Conservation (phyloP, 2,797 vertebrate species). For the Avahi laniger region DNA sequence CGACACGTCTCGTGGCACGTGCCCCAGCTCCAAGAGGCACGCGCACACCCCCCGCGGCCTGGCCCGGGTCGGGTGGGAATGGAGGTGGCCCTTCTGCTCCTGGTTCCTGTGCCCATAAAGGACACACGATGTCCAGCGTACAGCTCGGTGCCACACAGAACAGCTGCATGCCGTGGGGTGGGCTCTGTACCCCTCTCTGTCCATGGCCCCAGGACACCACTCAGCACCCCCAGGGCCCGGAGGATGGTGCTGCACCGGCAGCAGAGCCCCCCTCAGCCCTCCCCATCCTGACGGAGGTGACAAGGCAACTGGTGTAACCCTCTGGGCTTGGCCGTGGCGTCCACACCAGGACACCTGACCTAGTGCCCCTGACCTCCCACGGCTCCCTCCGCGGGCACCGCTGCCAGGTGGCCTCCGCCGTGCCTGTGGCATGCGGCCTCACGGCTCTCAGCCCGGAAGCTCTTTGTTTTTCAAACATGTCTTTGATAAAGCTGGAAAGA, state of each 20-base stretch:
- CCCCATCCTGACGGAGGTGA: conserved; percentile 72
- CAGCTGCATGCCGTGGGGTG: rapidly evolving
- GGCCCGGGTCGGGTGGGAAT: not conserved
- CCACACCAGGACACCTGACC: rapidly evolving
- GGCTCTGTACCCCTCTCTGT: not conserved
- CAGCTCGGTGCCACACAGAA: not conserved
- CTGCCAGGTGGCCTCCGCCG: no score
- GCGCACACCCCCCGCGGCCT: not conserved
- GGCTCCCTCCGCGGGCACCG: not conserved
- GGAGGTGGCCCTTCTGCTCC: not conserved
- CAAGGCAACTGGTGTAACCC: conserved; percentile 56
- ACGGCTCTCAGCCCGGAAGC: conserved; percentile 5
- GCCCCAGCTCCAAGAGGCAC: not conserved
- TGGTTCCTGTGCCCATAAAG: not conserved
- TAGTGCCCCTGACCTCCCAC: not conserved
- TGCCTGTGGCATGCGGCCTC: not conserved
- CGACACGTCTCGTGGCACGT: not conserved
- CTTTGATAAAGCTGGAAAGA: conserved; percentile 61
- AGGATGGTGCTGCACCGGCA: rapidly evolving
- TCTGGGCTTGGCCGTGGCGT: not conserved
- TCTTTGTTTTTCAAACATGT: conserved; percentile 42
- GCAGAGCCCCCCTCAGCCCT: not conserved
- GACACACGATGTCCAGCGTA: not conserved
- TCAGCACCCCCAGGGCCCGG: not conserved
- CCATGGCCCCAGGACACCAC: not conserved